Base-by-base conservation (phyloP, 2,113 vertebrate genomes). In the Kryptolebias marmoratus region DNA sequence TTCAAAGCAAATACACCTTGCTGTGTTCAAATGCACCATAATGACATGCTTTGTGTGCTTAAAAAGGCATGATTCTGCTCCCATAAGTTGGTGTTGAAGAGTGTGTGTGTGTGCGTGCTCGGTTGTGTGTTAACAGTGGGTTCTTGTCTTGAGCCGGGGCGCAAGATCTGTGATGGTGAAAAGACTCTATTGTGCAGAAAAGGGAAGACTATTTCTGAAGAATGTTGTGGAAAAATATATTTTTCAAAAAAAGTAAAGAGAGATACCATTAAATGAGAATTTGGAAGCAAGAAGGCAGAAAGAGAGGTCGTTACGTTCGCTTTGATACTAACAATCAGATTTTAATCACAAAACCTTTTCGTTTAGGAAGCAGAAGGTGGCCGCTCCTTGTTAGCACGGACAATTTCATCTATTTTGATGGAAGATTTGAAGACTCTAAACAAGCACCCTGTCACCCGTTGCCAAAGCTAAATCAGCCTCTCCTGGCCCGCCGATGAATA, bases 171-270 rank as follows among this genome's bases (percentile, higher is more conserved):
- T 3, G 52, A 53, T 30, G 18, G 61, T 84, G 60, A 91, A 90
- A 89, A 86, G 77, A 57, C 39, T 58, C 53, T 77, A 80, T 91
- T 92, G 89, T 91, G 60, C 58, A 63, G 27, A 71, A 70, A 42
- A 36, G 47, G 15, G 45, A 27, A 75, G 50, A 50, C 64, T 39
- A 22, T 7, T 54, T 73, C 11, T 52, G 36, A 68, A 47, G 16
- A 78, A 54, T 73, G 71, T 10, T 53, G 59, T 27, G 49, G 10
- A 32, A 64, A 52, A 36, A 36, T 36, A 3, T 4, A 4, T 36
- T 36, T 36, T 36, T 36, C 7, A 53, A 3, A 30, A 11, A 52
- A 59, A 66, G 49, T 15, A 2, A 16, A 45, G 0, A 15, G 5
- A 68, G 12, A 57, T 70, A 52, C 45, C 44, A 16, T 44, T 42